Evolutionary conservation across 2,797 vertebrate genomes (phyloP).

Genomic region (Malacoraja senta): DNA sequence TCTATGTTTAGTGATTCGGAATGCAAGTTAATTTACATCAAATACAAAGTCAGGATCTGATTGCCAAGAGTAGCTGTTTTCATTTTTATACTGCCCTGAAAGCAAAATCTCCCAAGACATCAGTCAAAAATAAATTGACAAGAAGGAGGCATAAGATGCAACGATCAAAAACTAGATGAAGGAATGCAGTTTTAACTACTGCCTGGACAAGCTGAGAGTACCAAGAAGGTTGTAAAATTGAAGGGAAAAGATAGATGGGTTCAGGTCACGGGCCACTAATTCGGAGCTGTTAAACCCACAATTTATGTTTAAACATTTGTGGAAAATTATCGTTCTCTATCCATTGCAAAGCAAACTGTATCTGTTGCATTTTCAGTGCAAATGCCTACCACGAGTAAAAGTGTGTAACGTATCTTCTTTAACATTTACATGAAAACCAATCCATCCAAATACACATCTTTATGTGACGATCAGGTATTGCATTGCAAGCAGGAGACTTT

Average conservation of each 20-base stretch:
- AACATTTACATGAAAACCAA: too few species aligned
- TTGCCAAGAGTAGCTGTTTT: not conserved
- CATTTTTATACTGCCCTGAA: not conserved
- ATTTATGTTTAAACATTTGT: not conserved
- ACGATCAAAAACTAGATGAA: not conserved
- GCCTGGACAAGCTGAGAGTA: not conserved
- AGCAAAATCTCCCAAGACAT: not conserved
- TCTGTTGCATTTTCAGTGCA: too few species aligned
- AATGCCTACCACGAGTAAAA: too few species aligned
- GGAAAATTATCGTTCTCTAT: too few species aligned
- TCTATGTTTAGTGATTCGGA: not conserved
- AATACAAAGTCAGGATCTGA: not conserved
- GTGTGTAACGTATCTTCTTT: too few species aligned
- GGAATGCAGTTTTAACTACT: not conserved
- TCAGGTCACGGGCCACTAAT: not conserved
- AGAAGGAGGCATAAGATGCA: not conserved
- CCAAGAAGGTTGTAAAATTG: too few species aligned
- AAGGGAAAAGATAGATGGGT: not conserved
- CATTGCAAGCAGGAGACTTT: too few species aligned
- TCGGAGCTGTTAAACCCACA: not conserved
- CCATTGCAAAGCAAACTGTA: too few species aligned
- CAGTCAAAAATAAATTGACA: not conserved
- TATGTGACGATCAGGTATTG: too few species aligned
- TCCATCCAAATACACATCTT: too few species aligned
- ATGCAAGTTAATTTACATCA: not conserved